Conservation (phyloP, 2,113 vertebrate species). For the Leptodactylus fuscus region DNA sequence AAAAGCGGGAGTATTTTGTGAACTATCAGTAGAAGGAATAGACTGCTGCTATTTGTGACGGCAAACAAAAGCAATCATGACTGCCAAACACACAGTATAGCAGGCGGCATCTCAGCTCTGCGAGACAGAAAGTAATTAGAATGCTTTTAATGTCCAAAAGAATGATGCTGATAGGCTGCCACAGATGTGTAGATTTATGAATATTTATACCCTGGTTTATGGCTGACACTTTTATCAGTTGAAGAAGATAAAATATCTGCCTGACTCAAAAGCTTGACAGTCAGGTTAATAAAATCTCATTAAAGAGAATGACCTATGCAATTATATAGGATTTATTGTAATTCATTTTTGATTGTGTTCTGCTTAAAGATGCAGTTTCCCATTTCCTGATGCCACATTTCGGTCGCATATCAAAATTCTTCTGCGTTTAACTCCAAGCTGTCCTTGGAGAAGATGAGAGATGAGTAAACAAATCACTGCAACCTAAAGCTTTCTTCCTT, state of each 20-base stretch:
- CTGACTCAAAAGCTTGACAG: slow-evolving; percentile 86
- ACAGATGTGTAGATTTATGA: slow-evolving; percentile 99
- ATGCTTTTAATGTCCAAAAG: slow-evolving; percentile 89
- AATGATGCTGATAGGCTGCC: slow-evolving; percentile 88
- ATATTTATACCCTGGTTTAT: slow-evolving; percentile 94
- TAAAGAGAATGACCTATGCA: slow-evolving; percentile 96
- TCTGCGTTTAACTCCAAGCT: slow-evolving; percentile 77
- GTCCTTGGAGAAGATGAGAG: slow-evolving; percentile 58
- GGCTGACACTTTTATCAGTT: slow-evolving; percentile 91
- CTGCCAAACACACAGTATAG: slow-evolving; percentile 85
- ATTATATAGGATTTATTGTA: slow-evolving; percentile 98
- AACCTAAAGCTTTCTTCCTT: not conserved
- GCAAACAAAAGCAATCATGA: slow-evolving; percentile 89
- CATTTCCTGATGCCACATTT: slow-evolving; percentile 86
- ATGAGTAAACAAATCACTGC: not conserved
- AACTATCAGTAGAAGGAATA: slow-evolving; percentile 82
- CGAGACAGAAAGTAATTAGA: slow-evolving; percentile 89
- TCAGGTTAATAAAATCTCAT: slow-evolving; percentile 99
- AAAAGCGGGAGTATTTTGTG: slow-evolving; percentile 79
- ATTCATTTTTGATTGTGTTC: slow-evolving; percentile 89
- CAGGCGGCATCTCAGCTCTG: slow-evolving; percentile 85
- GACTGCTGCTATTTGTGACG: slow-evolving; percentile 85
- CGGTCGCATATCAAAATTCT: slow-evolving; percentile 83
- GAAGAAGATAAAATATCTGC: slow-evolving; percentile 98
- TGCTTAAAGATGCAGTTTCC: slow-evolving; percentile 89